A percentile compares a stretch with the other conserved stretches of the same genome.
Evolutionary conservation across 2,888 invertebrate species (phyloP).

Genomic region (Eudemis profundana): DNA sequence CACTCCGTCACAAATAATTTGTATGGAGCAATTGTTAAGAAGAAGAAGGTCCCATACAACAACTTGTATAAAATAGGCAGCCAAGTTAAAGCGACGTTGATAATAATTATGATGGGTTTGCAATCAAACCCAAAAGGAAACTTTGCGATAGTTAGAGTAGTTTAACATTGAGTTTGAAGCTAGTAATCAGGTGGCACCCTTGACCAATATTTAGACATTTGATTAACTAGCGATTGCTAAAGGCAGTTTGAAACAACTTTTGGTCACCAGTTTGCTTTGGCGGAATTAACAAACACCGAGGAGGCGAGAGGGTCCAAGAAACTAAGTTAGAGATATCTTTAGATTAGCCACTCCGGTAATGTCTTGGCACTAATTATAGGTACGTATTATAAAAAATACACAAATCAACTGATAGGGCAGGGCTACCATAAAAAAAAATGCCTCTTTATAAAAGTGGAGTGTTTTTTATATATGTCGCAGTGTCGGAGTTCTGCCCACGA

Average conservation of each 20-base stretch:
- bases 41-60: too few relatives aligned
- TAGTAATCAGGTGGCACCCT: constrained; percentile 42
- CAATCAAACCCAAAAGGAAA: constrained; percentile 33
- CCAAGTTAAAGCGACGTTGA: constrained; percentile 3
- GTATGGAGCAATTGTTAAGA: too few relatives aligned
- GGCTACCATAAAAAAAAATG: too few relatives aligned
- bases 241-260: constrained; percentile 56
- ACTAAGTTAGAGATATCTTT: constrained; percentile 3
- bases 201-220: constrained; percentile 53
- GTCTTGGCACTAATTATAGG: too few relatives aligned
- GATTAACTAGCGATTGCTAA: constrained; percentile 51
- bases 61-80: not conserved
- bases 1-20: too few relatives aligned
- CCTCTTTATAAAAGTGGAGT: too few relatives aligned
- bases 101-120: constrained; percentile 12
- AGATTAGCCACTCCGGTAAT: too few relatives aligned
- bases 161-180: constrained; percentile 38
- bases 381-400: too few relatives aligned
- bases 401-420: too few relatives aligned
- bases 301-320: constrained; percentile 20
- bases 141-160: constrained; percentile 43
- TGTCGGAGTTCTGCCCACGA: too few relatives aligned
- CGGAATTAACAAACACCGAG: constrained; percentile 54
- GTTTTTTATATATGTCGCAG: too few relatives aligned
- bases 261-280: constrained; percentile 56